A percentile compares a stretch with the other conserved stretches of the same genome.
Conservation (phyloP, 2,797 vertebrate genomes). For the Periparus ater region DNA sequence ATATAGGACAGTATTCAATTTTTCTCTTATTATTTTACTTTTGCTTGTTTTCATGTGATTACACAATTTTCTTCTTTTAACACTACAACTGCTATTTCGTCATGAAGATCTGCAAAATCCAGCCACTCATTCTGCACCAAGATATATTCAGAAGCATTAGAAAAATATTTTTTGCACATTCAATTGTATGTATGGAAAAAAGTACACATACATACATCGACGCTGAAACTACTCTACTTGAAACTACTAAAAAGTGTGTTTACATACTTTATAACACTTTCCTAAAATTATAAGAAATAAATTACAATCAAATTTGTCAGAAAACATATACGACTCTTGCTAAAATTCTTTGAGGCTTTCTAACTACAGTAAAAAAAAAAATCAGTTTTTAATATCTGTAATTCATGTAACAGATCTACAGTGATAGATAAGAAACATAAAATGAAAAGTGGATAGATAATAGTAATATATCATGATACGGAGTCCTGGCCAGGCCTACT, state of each 20-base stretch:
- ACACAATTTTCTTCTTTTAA: neutral
- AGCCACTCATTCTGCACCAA: neutral
- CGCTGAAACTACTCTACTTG: neutral
- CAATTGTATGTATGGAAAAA: neutral
- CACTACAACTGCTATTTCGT: neutral
- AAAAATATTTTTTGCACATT: slow-evolving; percentile 26
- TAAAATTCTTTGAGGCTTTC: neutral
- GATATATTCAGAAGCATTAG: slow-evolving; percentile 2
- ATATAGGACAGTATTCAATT: neutral
- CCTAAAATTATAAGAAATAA: neutral
- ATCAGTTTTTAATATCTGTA: neutral
- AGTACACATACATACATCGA: neutral
- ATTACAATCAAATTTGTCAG: neutral
- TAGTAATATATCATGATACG: rapidly evolving
- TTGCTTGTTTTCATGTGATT: neutral
- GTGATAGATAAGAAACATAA: neutral
- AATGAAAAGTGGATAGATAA: neutral
- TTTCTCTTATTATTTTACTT: neutral
- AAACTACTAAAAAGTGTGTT: neutral
- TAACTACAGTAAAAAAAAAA: neutral
- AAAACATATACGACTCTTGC: neutral
- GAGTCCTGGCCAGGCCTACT: neutral
- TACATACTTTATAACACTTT: neutral
- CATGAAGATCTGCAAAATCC: neutral
- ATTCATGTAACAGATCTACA: neutral